Evolutionary conservation across 1,140 invertebrate species (phyloP).

Genomic region (Eubasilissa regina): DNA sequence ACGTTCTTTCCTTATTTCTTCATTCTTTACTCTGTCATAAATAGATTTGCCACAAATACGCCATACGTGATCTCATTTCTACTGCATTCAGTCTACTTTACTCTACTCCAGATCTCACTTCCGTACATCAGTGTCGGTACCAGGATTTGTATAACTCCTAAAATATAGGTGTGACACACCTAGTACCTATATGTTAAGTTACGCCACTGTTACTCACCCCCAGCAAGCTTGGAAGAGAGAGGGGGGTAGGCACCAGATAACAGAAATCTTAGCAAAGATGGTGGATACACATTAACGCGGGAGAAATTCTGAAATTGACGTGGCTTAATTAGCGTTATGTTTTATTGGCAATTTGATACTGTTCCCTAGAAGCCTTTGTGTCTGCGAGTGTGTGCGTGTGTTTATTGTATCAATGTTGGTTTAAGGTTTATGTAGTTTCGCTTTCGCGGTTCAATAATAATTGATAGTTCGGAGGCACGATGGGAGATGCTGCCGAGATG

Average conservation of each 20-base stretch:
- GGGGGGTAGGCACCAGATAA: slow-evolving; percentile 1
- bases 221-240: neutral
- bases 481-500: too few relatives aligned
- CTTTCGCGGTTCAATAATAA: too few relatives aligned
- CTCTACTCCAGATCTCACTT: too few relatives aligned
- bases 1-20: too few relatives aligned
- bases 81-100: too few relatives aligned
- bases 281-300: neutral
- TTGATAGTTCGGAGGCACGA: too few relatives aligned
- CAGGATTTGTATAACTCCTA: too few relatives aligned
- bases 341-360: slow-evolving; percentile 37
- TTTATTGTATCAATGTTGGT: neutral
- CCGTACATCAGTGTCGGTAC: too few relatives aligned
- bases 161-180: too few relatives aligned
- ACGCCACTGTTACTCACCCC: neutral
- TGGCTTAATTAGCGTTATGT: slow-evolving; percentile 11
- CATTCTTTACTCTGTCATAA: too few relatives aligned
- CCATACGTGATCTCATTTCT: too few relatives aligned
- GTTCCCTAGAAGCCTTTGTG: neutral
- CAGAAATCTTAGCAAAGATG: slow-evolving; percentile 34
- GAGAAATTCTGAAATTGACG: slow-evolving; percentile 35
- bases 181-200: neutral
- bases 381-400: neutral
- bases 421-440: neutral
- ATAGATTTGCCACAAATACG: too few relatives aligned